Conservation (phyloP, 2,113 vertebrate species). For the Thryonomys swinderianus region DNA sequence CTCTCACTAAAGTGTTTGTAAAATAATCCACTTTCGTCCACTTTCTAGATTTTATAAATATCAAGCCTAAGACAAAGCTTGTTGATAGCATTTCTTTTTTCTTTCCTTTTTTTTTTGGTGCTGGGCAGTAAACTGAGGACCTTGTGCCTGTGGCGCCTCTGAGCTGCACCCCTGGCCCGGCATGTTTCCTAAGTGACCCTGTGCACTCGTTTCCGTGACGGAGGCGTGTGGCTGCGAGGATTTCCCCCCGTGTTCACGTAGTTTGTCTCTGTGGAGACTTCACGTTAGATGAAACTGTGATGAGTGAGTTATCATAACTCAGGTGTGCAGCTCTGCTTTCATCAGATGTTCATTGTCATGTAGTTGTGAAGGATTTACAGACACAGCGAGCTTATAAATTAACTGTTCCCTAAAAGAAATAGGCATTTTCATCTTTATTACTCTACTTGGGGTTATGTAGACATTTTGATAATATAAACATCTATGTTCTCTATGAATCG, state of each 20-base stretch:
- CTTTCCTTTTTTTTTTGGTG: no score
- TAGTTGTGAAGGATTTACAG: slow-evolving; percentile 81
- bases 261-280: slow-evolving; percentile 74
- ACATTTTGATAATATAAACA: slow-evolving; percentile 73
- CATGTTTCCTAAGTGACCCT: slow-evolving; percentile 65
- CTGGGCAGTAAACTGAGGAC: no score
- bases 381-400: slow-evolving; percentile 70
- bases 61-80: slow-evolving; percentile 64
- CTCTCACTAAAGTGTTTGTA: slow-evolving; percentile 64
- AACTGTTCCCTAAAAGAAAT: slow-evolving; percentile 82
- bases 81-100: not conserved
- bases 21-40: slow-evolving; percentile 58
- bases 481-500: slow-evolving; percentile 71
- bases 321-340: slow-evolving; percentile 39
- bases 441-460: slow-evolving; percentile 78
- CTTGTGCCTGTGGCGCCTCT: no score
- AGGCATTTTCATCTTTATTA: slow-evolving; percentile 85
- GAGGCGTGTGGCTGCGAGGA: slow-evolving; percentile 54
- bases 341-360: slow-evolving; percentile 59
- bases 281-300: slow-evolving; percentile 67
- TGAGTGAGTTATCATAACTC: slow-evolving; percentile 69
- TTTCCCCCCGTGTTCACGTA: slow-evolving; percentile 52
- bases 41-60: slow-evolving; percentile 46
- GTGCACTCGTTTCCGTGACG: slow-evolving; percentile 63
- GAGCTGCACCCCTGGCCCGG: no score